phyloP scores from a whole-genome alignment of 2,113 vertebrate genomes.

The Osmerus eperlanus region DNA sequence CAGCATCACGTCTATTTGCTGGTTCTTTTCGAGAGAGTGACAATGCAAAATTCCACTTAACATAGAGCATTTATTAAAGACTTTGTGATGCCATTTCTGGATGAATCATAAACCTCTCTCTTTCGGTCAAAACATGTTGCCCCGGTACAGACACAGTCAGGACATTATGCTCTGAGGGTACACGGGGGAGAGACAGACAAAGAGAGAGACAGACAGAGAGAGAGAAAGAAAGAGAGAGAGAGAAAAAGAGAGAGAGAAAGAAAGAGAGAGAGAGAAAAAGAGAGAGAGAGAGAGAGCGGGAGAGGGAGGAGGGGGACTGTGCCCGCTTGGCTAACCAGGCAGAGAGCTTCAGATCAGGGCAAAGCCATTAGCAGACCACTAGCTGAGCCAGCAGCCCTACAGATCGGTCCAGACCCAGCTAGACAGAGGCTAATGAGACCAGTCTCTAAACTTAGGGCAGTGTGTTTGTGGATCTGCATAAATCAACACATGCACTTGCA shows the following conservation, averaged over 20 bases:
- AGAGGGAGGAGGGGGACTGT: constrained; percentile 15
- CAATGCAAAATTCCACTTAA: constrained; percentile 32
- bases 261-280: neutral
- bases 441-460: constrained; percentile 52
- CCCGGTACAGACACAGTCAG: constrained; percentile 17
- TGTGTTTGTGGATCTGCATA: constrained; percentile 38
- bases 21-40: constrained; percentile 12
- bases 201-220: neutral
- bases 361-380: constrained; percentile 41
- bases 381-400: constrained; percentile 29
- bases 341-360: constrained; percentile 27
- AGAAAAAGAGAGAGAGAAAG: neutral
- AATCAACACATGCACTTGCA: constrained; percentile 41
- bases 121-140: constrained; percentile 8
- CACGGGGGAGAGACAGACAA: neutral
- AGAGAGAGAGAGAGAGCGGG: neutral
- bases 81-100: constrained; percentile 17
- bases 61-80: constrained; percentile 17
- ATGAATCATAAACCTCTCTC: constrained; percentile 10
- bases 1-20: constrained; percentile 21
- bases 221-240: neutral
- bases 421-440: constrained; percentile 49
- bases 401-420: constrained; percentile 13
- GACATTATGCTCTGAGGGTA: constrained; percentile 20
- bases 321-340: constrained; percentile 29